Evolutionary conservation across 2,797 vertebrate species (phyloP).

Genomic region (Macrochelys suwanniensis): DNA sequence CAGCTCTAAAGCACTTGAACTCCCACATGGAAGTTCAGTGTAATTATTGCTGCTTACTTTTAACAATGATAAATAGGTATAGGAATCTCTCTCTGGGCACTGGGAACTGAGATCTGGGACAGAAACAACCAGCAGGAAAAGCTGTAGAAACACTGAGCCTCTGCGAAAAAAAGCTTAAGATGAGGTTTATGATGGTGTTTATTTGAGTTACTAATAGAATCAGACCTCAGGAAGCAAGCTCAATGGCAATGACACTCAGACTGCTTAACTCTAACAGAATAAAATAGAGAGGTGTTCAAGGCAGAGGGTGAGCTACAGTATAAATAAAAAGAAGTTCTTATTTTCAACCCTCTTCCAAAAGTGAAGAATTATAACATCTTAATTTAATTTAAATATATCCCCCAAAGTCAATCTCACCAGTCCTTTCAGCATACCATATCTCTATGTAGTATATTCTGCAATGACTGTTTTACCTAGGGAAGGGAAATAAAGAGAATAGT

Average conservation of each 20-base stretch:
- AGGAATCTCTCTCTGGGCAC: neutral
- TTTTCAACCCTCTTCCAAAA: neutral
- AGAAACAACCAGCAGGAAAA: neutral
- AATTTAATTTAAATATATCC: constrained; percentile 42
- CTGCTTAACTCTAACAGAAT: neutral
- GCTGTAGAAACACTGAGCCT: neutral
- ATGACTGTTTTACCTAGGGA: neutral
- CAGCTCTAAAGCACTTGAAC: neutral
- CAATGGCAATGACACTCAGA: neutral
- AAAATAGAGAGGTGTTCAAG: neutral
- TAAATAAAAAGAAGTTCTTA: neutral
- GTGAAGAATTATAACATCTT: neutral
- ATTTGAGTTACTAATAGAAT: neutral
- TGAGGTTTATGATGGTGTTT: neutral
- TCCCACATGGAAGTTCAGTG: neutral
- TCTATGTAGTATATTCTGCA: neutral
- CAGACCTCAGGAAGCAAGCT: neutral
- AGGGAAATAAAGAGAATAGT: neutral
- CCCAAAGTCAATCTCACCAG: neutral
- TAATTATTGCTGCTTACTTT: neutral
- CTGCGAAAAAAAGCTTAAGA: neutral
- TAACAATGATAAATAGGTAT: neutral
- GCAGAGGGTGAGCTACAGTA: neutral
- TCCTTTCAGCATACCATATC: neutral
- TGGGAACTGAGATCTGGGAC: neutral